phyloP scores from a whole-genome alignment of 2,888 invertebrate species.

The Chloroclystis v-ata region DNA sequence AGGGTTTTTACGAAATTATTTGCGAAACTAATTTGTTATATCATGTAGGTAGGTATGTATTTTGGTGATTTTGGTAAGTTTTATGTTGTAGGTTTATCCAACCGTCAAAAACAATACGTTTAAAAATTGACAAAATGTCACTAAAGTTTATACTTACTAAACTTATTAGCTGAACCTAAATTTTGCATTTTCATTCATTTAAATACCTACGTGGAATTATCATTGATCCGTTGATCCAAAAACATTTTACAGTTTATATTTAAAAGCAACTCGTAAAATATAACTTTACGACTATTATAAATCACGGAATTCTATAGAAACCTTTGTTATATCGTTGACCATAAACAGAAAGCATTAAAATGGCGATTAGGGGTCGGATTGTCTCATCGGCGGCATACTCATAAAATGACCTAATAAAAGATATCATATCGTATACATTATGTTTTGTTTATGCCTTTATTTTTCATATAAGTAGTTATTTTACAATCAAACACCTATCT shows the following conservation, averaged over 20 bases:
- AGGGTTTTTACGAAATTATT: no score
- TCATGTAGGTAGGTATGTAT: no score
- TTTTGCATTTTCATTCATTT: no score
- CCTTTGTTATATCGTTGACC: slow-evolving; percentile 42
- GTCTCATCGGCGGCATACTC: slow-evolving; percentile 42
- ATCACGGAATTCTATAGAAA: slow-evolving; percentile 42
- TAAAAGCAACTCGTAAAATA: slow-evolving; percentile 31
- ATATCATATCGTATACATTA: slow-evolving; percentile 21
- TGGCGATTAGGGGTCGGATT: slow-evolving; percentile 46
- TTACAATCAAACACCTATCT: no score
- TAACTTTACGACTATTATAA: slow-evolving; percentile 41
- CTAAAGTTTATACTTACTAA: background rate
- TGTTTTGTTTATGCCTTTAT: background rate
- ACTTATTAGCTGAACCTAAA: no score
- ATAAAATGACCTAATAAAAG: slow-evolving; percentile 37
- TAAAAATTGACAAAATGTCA: no score
- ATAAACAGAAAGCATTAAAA: slow-evolving; percentile 52
- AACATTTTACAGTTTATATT: slow-evolving; percentile 28
- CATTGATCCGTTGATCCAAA: slow-evolving; percentile 14
- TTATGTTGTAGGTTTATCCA: no score
- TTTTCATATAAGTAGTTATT: no score
- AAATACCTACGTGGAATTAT: slow-evolving; percentile 8
- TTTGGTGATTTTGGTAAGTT: no score
- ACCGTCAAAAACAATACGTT: no score
- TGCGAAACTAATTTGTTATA: no score